phyloP scores from a whole-genome alignment of 2,888 invertebrate genomes.

The Endotricha flammealis region DNA sequence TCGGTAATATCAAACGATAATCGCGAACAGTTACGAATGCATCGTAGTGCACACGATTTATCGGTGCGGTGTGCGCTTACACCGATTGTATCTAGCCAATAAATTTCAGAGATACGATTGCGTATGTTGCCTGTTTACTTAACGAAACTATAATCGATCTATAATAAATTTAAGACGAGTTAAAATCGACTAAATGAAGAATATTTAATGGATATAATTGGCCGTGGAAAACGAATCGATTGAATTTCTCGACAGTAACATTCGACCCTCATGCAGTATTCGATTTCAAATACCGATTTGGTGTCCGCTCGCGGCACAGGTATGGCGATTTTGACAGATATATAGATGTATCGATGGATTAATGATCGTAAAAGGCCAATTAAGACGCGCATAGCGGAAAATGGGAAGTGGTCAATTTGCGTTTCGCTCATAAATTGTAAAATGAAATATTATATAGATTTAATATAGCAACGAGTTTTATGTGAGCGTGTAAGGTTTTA shows the following conservation, averaged over 20 bases:
- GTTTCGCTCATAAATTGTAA: constrained; percentile 12
- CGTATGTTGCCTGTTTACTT: constrained; percentile 31
- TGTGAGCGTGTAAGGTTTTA: constrained; percentile 13
- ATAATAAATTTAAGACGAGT: constrained; percentile 7
- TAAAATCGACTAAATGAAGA: constrained; percentile 8
- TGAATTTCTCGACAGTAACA: constrained; percentile 8
- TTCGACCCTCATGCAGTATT: constrained; percentile 10
- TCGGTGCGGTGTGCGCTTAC: constrained; percentile 50
- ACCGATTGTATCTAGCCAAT: constrained; percentile 67
- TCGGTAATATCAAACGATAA: constrained; percentile 21
- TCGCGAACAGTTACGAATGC: constrained; percentile 14
- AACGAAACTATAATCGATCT: constrained; percentile 19
- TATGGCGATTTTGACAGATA: constrained; percentile 15
- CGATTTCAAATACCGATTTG: constrained; percentile 11
- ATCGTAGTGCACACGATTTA: constrained; percentile 47
- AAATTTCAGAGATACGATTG: constrained; percentile 66
- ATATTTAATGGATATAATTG: constrained; percentile 10
- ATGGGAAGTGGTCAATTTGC: constrained; percentile 15
- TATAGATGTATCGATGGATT: constrained; percentile 19
- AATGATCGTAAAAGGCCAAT: constrained; percentile 22
- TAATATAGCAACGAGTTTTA: constrained; percentile 4
- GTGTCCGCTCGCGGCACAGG: constrained; percentile 3
- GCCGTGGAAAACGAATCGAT: constrained; percentile 2
- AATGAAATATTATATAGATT: constrained; percentile 8
- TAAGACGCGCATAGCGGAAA: constrained; percentile 20